These are phyloP conservation scores for Troilus luridus DNA, from an alignment of 2,888 invertebrate genomes.

Conservation along the genomic window DNA sequence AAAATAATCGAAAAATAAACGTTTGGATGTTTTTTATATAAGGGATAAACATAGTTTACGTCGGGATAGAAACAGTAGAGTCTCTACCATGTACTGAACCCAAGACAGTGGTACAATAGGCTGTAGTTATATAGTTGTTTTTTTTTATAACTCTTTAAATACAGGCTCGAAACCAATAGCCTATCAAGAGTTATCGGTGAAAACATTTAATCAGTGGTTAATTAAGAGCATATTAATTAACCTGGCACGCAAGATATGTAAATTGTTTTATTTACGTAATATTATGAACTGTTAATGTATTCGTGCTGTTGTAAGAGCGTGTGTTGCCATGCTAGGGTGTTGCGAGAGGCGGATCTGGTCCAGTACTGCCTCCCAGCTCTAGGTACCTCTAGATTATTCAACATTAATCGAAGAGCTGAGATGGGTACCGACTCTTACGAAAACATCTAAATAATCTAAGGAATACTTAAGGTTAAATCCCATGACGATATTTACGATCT, in stretches of 20 bases:
- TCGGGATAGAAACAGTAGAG: no score
- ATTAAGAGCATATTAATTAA: not conserved
- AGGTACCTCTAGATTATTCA: not conserved
- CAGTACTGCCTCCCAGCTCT: not conserved
- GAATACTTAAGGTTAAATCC: not conserved
- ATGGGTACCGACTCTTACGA: not conserved
- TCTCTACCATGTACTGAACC: no score
- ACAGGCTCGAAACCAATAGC: not conserved
- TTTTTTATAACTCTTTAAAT: not conserved
- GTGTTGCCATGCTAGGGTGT: not conserved
- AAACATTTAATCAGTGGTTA: not conserved
- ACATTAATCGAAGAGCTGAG: not conserved
- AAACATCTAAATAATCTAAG: not conserved
- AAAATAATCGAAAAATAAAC: no score
- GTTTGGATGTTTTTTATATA: no score
- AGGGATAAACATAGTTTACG: no score
- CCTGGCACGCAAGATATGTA: not conserved
- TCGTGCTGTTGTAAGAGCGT: not conserved
- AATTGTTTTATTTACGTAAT: conserved; percentile 1
- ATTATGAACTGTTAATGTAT: not conserved
- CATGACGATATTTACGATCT: not conserved
- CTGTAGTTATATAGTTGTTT: no score
- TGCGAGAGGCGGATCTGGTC: not conserved
- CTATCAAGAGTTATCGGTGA: not conserved
- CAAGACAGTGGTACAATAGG: no score